Percentiles rank a stretch among this genome's conserved stretches.
Evolutionary conservation across 2,113 vertebrate genomes (phyloP).

Genomic region (Machaerirhynchus nigripectus): DNA sequence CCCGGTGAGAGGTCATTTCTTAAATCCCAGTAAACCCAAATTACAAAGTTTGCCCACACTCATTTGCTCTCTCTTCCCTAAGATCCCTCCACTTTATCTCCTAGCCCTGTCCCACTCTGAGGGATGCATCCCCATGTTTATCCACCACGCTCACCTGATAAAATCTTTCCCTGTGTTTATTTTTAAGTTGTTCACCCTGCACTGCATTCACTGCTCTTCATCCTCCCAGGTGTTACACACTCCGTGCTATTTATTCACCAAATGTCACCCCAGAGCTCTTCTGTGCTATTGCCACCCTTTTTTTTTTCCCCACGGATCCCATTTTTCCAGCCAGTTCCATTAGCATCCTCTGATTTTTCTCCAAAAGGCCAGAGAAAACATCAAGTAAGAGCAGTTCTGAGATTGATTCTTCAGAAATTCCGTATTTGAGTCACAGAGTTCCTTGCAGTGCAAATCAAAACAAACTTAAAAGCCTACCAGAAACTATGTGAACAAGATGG

Average conservation of each 20-base stretch:
- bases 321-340: neutral
- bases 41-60: neutral
- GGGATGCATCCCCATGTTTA: neutral
- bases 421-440: neutral
- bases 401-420: constrained; percentile 33
- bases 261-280: neutral
- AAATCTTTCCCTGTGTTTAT: neutral
- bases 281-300: neutral
- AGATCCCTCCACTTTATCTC: neutral
- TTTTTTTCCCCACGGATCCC: neutral
- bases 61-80: neutral
- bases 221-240: neutral
- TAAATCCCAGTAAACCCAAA: neutral
- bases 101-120: neutral
- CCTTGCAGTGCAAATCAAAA: constrained; percentile 31
- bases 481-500: constrained; percentile 5
- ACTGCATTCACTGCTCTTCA: neutral
- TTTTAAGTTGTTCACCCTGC: neutral
- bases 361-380: constrained; percentile 19
- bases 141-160: neutral
- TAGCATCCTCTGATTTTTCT: neutral
- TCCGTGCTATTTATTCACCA: neutral
- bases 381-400: constrained; percentile 14
- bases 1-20: neutral
- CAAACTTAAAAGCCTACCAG: constrained; percentile 41